Base-by-base conservation (phyloP, 2,113 vertebrate species). In the Hypanus sabinus region DNA sequence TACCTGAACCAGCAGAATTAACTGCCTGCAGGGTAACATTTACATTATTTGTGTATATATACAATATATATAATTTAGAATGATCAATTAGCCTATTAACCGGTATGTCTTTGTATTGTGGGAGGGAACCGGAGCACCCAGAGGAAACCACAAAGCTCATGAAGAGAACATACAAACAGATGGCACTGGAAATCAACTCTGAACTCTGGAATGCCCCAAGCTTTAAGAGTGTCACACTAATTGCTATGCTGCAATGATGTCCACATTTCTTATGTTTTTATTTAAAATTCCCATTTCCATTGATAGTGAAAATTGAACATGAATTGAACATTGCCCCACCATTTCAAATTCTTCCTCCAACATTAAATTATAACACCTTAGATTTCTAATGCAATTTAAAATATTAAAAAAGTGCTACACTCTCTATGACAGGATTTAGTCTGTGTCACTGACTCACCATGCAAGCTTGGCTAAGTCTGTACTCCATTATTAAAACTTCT, bases 401-500 rank as follows among this genome's bases (percentile, higher is more conserved):
- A 46, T 8, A 33, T 30, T 10, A 65, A 87, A 18, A 9, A 90
- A 33, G 22, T 46, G 57, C n/a, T 46, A 62, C 65, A 90, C 14
- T 93, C 14, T 60, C 55, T 81, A 46, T 4, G 33, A 60, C 8
- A 60, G 55, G 30, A 10, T 2, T 22, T 70, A 57, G 4, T 33
- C 27, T 90, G 18, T 33, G 60, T 62, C 65, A 33, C 46, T 36
- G 33, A 24, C 97, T 96, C 96, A 99, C 99, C 98, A 99, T 96
- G 96, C 98, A 99, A 0, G 97, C 97, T 94, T 99, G 99, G 95
- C 96, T 98, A 93, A 99, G 96, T 27, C 98, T 97, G 95, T 99
- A 99, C 95, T 99, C 99, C 98, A 99, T 99, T 10, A 94, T 96
- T 75, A 99, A 88, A 1, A 99, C 98, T 0, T 99, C 98, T 65